Conservation (phyloP, 2,113 vertebrate species). For the Climacteris rufus region DNA sequence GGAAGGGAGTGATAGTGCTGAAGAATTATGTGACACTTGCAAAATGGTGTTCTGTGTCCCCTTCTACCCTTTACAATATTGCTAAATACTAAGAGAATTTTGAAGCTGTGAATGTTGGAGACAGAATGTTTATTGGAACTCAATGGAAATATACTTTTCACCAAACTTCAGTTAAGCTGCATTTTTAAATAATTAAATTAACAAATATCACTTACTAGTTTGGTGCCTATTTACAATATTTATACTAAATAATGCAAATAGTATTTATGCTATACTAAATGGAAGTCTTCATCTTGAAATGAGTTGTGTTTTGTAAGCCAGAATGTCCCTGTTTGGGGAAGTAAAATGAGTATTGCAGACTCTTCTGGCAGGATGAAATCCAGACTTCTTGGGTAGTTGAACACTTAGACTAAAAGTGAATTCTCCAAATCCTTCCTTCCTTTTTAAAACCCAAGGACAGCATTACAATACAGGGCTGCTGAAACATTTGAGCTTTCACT, state of each 20-base stretch:
- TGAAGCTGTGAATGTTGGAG: neutral
- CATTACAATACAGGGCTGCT: neutral
- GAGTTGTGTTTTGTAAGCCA: neutral
- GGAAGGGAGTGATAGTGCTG: neutral
- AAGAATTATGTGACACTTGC: neutral
- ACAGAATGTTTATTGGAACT: neutral
- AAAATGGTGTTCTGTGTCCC: neutral
- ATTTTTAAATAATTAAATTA: neutral
- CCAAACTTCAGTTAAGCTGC: neutral
- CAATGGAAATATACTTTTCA: neutral
- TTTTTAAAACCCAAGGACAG: neutral
- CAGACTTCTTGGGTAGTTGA: neutral
- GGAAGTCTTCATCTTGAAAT: neutral
- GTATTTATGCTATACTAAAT: neutral
- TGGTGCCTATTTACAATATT: neutral
- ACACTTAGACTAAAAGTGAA: neutral
- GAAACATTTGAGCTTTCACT: neutral
- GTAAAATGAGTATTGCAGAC: neutral
- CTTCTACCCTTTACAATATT: neutral
- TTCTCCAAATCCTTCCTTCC: neutral
- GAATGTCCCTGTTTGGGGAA: neutral
- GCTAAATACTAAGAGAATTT: neutral
- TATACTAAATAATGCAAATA: neutral
- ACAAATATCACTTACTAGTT: neutral
- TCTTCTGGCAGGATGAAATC: neutral